Conservation (phyloP, 1,140 invertebrate species). For the Acyrthosiphon pisum region DNA sequence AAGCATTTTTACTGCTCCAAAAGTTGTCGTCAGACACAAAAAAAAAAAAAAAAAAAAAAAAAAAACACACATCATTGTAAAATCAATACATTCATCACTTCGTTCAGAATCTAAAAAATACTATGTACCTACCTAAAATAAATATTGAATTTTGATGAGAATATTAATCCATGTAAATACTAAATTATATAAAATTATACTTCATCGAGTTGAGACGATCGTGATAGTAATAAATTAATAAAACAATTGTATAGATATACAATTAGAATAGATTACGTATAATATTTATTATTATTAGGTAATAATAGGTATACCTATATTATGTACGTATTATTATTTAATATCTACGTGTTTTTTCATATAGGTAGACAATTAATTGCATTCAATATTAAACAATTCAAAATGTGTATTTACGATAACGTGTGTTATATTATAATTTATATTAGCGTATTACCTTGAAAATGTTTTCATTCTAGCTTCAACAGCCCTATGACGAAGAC, state of each 20-base stretch:
- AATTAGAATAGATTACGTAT: background rate
- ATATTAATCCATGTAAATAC: no score
- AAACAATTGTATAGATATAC: no score
- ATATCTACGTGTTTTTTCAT: background rate
- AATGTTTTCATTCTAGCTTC: constrained; percentile 92
- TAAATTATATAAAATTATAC: background rate
- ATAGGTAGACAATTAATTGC: background rate
- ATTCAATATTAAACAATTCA: background rate
- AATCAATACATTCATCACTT: no score
- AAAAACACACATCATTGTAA: no score
- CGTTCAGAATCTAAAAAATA: no score
- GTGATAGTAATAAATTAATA: background rate
- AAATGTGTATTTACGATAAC: background rate
- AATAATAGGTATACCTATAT: background rate
- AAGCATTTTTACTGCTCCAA: no score
- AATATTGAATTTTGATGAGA: background rate
- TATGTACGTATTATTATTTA: background rate
- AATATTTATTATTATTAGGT: background rate
- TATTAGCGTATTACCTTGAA: constrained; percentile 73
- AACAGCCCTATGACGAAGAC: constrained; percentile 90
- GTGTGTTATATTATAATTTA: background rate
- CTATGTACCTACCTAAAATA: no score
- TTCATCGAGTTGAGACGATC: background rate
- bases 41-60: no score
- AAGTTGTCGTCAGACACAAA: no score